These are phyloP conservation scores for Phymorhynchus buccinoides DNA, from an alignment of 1,140 invertebrate genomes.

Conservation along the genomic window DNA sequence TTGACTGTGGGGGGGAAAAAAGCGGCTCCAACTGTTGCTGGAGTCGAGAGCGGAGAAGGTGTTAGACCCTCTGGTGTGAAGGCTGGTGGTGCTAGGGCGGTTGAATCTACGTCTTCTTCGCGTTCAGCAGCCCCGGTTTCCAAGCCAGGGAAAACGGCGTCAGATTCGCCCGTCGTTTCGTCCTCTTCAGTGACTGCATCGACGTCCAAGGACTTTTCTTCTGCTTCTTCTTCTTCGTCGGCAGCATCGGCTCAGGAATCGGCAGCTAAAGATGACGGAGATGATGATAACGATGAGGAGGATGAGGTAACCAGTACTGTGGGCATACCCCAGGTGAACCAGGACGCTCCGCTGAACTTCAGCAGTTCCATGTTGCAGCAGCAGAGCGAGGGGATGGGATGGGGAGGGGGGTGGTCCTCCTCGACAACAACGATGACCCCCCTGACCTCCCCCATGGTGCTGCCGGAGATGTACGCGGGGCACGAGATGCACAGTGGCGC, in stretches of 20 bases:
- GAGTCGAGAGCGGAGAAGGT: not conserved
- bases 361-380: slow-evolving; percentile 32
- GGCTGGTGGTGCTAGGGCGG: not conserved
- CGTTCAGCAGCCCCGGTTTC: not conserved
- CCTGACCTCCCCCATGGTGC: slow-evolving; percentile 10
- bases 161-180: not conserved
- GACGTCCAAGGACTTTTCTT: not conserved
- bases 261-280: not conserved
- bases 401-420: not conserved
- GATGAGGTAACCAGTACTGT: slow-evolving; percentile 5
- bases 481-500: not conserved
- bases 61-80: not conserved
- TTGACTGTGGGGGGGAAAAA: not conserved
- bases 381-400: no score
- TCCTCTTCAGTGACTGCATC: not conserved
- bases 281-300: not conserved
- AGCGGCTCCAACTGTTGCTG: not conserved
- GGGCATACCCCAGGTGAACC: slow-evolving; percentile 31
- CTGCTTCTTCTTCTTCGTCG: not conserved
- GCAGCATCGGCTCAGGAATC: not conserved
- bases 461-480: slow-evolving; percentile 27
- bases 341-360: slow-evolving; percentile 42
- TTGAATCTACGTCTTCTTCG: not conserved
- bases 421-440: no score
- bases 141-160: not conserved